These are phyloP conservation scores for Sesamia nonagrioides DNA, from an alignment of 1,140 invertebrate genomes.

Conservation along the genomic window DNA sequence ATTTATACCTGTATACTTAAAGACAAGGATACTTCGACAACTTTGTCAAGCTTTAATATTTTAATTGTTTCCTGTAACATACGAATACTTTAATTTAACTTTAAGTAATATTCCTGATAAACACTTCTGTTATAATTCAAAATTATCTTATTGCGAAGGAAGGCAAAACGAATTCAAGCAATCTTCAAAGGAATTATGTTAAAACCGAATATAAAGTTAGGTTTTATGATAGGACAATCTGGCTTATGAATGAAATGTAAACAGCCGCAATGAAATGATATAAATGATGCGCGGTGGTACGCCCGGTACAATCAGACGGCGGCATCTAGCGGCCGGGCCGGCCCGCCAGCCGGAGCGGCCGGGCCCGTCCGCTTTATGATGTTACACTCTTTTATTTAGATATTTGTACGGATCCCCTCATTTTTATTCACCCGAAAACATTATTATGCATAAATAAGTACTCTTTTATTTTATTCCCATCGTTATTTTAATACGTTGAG, in stretches of 20 bases:
- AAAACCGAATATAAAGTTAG: conserved; percentile 59
- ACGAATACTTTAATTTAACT: background rate
- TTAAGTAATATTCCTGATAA: background rate
- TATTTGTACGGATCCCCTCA: conserved; percentile 80
- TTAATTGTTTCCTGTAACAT: conserved; percentile 9
- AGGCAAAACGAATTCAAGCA: conserved; percentile 47
- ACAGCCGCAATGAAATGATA: conserved; percentile 84
- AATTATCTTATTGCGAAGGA: conserved; percentile 6
- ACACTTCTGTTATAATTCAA: background rate
- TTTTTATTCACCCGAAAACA: conserved; percentile 83
- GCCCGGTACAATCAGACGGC: conserved; percentile 73
- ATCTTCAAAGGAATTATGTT: conserved; percentile 46
- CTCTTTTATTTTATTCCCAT: conserved; percentile 81
- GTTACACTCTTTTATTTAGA: conserved; percentile 81
- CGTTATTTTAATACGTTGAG: conserved; percentile 81
- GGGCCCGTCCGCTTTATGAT: conserved; percentile 70
- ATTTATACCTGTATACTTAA: conserved; percentile 29
- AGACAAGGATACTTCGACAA: background rate
- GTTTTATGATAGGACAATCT: conserved; percentile 67
- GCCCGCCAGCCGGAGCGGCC: conserved; percentile 47
- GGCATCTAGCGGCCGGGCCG: conserved; percentile 72
- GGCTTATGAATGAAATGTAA: conserved; percentile 86
- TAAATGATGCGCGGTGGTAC: conserved; percentile 76
- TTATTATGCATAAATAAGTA: conserved; percentile 85
- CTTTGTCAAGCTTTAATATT: background rate